A percentile compares a stretch with the other conserved stretches of the same genome.
Evolutionary conservation across 2,113 vertebrate genomes (phyloP).

Genomic region (Heptranchias perlo): DNA sequence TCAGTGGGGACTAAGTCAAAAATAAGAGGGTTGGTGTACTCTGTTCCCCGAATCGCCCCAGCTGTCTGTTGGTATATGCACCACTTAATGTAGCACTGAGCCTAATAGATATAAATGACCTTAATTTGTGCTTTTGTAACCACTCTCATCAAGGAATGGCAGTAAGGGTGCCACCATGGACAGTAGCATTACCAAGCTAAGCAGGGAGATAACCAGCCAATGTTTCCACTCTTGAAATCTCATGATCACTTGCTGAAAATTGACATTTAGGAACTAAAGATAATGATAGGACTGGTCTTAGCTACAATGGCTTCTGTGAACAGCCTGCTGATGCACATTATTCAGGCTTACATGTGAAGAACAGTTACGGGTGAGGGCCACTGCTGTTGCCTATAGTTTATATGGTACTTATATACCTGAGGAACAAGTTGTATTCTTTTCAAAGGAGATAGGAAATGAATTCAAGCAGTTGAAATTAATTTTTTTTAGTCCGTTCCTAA

Average conservation of each 20-base stretch:
- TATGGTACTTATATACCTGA: background rate
- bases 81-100: background rate
- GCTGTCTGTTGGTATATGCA: background rate
- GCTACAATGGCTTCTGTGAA: background rate
- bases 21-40: background rate
- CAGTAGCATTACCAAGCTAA: background rate
- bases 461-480: background rate
- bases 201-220: too few species aligned
- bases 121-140: background rate
- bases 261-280: background rate
- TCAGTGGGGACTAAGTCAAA: background rate
- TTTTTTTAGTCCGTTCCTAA: background rate
- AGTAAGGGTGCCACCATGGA: background rate
- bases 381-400: background rate
- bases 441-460: background rate
- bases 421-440: background rate
- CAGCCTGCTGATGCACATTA: background rate
- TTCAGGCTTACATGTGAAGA: background rate
- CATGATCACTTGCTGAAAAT: background rate
- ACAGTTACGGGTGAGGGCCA: background rate
- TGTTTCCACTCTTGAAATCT: background rate
- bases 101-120: background rate
- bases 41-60: background rate
- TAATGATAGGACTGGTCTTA: background rate
- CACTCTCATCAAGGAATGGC: background rate